These are phyloP conservation scores for Cnemophilus loriae DNA, from an alignment of 2,113 vertebrate species.

Conservation along the genomic window DNA sequence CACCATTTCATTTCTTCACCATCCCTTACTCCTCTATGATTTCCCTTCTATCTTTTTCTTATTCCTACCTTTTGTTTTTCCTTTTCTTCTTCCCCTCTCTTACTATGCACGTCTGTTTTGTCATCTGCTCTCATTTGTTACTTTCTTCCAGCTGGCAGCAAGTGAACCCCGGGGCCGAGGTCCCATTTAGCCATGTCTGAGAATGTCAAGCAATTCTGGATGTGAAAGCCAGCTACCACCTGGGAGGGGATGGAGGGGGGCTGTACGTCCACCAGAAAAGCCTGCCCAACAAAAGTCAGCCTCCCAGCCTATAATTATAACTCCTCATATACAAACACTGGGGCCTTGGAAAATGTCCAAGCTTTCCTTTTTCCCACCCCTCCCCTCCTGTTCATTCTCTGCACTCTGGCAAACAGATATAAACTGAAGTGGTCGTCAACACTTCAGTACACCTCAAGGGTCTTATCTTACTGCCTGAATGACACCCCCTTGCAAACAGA, in stretches of 20 bases:
- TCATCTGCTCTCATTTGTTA: slow-evolving; percentile 55
- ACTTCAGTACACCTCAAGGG: not conserved
- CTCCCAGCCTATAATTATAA: slow-evolving; percentile 51
- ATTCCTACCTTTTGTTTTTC: slow-evolving; percentile 49
- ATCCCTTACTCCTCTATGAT: not conserved
- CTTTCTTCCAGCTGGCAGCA: slow-evolving; percentile 48
- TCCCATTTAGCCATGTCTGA: slow-evolving; percentile 15
- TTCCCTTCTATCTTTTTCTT: not conserved
- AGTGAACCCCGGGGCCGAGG: not conserved
- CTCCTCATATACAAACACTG: slow-evolving; percentile 42
- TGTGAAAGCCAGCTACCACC: slow-evolving; percentile 51
- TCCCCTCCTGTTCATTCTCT: not conserved
- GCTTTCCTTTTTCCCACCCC: not conserved
- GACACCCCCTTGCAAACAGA: not conserved
- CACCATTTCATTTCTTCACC: not conserved
- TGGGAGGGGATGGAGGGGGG: slow-evolving; percentile 17
- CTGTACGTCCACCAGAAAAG: slow-evolving; percentile 52
- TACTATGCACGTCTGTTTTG: slow-evolving; percentile 27
- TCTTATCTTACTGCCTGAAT: not conserved
- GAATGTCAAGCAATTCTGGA: slow-evolving; percentile 27
- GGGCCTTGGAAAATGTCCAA: slow-evolving; percentile 64
- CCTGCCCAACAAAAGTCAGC: slow-evolving; percentile 67
- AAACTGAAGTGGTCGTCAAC: not conserved
- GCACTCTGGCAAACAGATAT: not conserved
- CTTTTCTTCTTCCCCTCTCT: slow-evolving; percentile 41